phyloP scores from a whole-genome alignment of 2,797 vertebrate genomes.

The Danio albolineatus region DNA sequence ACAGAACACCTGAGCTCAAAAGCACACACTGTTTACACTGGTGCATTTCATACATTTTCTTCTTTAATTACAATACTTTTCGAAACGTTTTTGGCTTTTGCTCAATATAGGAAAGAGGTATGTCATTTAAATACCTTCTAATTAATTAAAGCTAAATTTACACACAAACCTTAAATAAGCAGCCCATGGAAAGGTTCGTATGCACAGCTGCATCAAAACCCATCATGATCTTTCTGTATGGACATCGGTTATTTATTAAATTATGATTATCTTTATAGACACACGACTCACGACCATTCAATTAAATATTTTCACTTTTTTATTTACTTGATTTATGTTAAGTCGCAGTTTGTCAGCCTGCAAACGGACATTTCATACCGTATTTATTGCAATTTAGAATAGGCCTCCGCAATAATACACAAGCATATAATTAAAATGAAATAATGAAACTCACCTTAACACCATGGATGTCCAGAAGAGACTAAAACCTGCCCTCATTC shows the following conservation, averaged over 20 bases:
- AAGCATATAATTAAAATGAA: neutral
- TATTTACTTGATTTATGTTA: neutral
- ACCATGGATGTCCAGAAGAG: constrained; percentile 40
- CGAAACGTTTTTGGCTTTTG: neutral
- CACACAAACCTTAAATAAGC: neutral
- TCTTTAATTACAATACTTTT: neutral
- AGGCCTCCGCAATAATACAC: neutral
- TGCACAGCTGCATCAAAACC: neutral
- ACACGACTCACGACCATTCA: neutral
- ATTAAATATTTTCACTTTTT: neutral
- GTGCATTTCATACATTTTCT: neutral
- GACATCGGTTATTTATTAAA: neutral
- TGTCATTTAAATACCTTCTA: neutral
- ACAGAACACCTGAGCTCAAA: constrained; percentile 53
- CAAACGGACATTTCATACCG: neutral
- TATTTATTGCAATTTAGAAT: neutral
- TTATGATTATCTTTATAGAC: neutral
- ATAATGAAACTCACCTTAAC: constrained; percentile 49
- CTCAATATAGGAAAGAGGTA: neutral
- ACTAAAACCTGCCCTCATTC: constrained; percentile 33
- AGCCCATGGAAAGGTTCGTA: neutral
- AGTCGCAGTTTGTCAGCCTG: neutral
- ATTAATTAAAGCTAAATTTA: neutral
- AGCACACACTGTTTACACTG: constrained; percentile 20
- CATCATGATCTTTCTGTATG: neutral